Evolutionary conservation across 2,888 invertebrate species (phyloP).

Genomic region (Ophioninae sp.): DNA sequence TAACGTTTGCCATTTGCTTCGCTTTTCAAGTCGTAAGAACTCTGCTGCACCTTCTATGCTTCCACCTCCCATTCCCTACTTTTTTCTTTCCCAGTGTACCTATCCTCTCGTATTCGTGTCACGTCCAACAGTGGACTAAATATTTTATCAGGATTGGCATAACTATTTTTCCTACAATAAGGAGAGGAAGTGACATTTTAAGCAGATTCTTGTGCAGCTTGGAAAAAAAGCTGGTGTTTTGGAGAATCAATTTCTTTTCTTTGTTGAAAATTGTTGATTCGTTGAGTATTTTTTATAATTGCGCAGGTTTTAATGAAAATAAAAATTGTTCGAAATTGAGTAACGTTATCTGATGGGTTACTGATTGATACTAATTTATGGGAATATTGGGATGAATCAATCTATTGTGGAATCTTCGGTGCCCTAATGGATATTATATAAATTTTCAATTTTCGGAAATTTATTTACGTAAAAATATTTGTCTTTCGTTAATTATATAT

Average conservation of each 20-base stretch:
- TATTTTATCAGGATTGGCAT: background rate
- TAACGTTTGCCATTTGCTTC: slow-evolving; percentile 2
- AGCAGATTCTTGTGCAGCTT: background rate
- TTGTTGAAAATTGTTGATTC: too few relatives aligned
- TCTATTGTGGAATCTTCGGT: too few relatives aligned
- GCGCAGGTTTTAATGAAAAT: too few relatives aligned
- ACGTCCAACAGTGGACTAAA: background rate
- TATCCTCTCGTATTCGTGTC: background rate
- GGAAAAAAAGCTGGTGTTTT: background rate
- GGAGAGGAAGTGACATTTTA: background rate
- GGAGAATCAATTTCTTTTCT: background rate
- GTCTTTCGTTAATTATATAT: too few relatives aligned
- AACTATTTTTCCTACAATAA: background rate
- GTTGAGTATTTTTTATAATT: too few relatives aligned
- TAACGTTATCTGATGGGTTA: too few relatives aligned
- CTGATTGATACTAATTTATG: too few relatives aligned
- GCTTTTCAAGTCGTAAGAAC: background rate
- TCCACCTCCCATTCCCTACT: background rate
- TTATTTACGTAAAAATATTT: too few relatives aligned
- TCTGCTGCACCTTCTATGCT: background rate
- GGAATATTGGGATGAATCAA: too few relatives aligned
- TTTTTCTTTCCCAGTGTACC: background rate
- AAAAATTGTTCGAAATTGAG: too few relatives aligned
- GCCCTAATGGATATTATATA: too few relatives aligned
- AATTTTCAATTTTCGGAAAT: too few relatives aligned